These are phyloP conservation scores for Dicrostonyx torquatus DNA, from an alignment of 2,797 vertebrate genomes.

Conservation along the genomic window DNA sequence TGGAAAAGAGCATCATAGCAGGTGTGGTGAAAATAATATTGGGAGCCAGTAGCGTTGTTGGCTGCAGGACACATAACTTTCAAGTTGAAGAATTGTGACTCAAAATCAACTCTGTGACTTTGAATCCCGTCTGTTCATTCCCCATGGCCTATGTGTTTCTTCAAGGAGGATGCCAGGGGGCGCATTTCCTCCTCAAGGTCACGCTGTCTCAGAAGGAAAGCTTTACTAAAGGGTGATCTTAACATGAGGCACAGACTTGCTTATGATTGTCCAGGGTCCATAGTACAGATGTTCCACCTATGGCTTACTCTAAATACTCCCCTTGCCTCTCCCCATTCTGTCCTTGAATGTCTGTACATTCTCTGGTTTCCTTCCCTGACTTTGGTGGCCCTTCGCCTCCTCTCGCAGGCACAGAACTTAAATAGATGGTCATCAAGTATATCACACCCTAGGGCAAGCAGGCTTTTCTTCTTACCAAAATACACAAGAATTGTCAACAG, in stretches of 20 bases:
- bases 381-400: not conserved
- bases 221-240: not conserved
- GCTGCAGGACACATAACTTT: not conserved
- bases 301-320: not conserved
- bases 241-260: not conserved
- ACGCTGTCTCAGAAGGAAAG: not conserved
- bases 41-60: not conserved
- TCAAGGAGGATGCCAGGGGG: not conserved
- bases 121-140: not conserved
- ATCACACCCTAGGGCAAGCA: accelerated
- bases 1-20: not conserved
- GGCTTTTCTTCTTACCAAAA: not conserved
- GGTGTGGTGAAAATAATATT: not conserved
- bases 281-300: accelerated
- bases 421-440: not conserved
- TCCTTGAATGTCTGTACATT: accelerated
- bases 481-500: not conserved
- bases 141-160: not conserved
- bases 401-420: not conserved
- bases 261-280: not conserved
- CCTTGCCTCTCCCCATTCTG: not conserved
- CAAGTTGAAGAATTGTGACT: not conserved
- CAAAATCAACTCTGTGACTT: not conserved
- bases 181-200: not conserved
- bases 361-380: not conserved